Evolutionary conservation across 2,888 invertebrate species (phyloP).

Genomic region (Ormyrus labotus): DNA sequence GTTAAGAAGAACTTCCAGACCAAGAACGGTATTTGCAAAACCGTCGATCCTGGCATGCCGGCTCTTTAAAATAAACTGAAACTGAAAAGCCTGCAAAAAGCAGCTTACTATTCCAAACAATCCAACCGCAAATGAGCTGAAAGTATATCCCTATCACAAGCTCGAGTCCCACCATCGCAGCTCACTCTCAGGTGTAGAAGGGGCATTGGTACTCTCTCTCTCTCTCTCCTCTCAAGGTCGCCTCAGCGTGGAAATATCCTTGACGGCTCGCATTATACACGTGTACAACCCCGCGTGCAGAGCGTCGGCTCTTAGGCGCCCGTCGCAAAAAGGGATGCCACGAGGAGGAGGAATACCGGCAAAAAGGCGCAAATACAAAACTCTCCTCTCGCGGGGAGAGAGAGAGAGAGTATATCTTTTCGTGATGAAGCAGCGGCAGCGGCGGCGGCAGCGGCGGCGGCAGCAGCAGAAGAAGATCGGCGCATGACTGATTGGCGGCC

Average conservation of each 20-base stretch:
- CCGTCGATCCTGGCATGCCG: too few relatives aligned
- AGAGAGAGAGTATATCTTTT: neutral
- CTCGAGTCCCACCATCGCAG: neutral
- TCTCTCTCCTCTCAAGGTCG: slow-evolving; percentile 18
- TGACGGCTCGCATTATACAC: neutral
- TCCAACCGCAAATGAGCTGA: too few relatives aligned
- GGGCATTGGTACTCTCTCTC: neutral
- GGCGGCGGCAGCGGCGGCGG: neutral
- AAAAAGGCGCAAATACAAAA: neutral
- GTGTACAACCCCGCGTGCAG: neutral
- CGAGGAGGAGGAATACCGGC: neutral
- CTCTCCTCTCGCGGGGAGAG: neutral
- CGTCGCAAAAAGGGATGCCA: neutral
- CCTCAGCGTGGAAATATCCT: slow-evolving; percentile 52
- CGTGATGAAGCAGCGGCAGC: slow-evolving; percentile 1
- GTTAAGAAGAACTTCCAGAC: too few relatives aligned
- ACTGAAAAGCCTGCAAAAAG: too few relatives aligned
- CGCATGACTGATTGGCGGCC: slow-evolving; percentile 72
- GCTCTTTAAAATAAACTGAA: too few relatives aligned
- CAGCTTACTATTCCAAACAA: too few relatives aligned
- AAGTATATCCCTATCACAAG: neutral
- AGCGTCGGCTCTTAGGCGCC: neutral
- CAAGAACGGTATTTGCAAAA: too few relatives aligned
- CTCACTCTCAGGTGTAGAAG: neutral
- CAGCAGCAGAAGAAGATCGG: neutral